A percentile compares a stretch with the other conserved stretches of the same genome.
Evolutionary conservation across 2,797 vertebrate genomes (phyloP).

Genomic region (Eutrigla gurnardus): DNA sequence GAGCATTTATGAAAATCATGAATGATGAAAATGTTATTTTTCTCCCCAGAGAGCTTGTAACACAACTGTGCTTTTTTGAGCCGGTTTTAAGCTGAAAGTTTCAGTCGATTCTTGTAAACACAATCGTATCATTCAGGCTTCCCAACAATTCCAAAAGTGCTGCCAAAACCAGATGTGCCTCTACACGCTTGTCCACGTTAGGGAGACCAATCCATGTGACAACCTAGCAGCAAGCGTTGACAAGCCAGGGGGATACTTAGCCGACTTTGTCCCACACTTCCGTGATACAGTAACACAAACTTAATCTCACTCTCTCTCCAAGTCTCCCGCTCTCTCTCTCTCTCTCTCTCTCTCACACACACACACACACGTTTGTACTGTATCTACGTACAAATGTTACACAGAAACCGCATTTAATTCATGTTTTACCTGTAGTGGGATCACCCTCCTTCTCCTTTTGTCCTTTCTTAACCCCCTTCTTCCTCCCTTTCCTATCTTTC

Average conservation of each 20-base stretch:
- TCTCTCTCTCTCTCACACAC: not conserved
- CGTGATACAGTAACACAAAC: constrained; percentile 41
- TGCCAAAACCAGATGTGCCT: constrained; percentile 75
- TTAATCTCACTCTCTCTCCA: constrained; percentile 28
- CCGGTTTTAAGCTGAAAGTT: constrained; percentile 19
- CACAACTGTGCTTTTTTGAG: constrained; percentile 9
- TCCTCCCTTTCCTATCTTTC: constrained; percentile 82
- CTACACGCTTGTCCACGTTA: constrained; percentile 66
- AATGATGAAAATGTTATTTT: not conserved
- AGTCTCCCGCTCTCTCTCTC: constrained; percentile 15
- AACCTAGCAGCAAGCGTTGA: constrained; percentile 79
- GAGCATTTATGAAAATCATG: not conserved
- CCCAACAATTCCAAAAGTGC: constrained; percentile 43
- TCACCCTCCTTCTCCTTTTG: constrained; percentile 75
- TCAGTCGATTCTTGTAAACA: constrained; percentile 33
- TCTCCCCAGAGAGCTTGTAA: constrained; percentile 5
- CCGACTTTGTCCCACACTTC: constrained; percentile 59
- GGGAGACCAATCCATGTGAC: constrained; percentile 74
- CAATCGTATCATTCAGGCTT: constrained; percentile 47
- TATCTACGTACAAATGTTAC: constrained; percentile 15
- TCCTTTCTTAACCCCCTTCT: constrained; percentile 78
- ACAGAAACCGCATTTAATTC: constrained; percentile 50
- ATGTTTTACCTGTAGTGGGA: constrained; percentile 79
- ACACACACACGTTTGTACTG: not conserved
- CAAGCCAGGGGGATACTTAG: constrained; percentile 72